phyloP scores from a whole-genome alignment of 1,140 invertebrate genomes.

The Neodiprion lecontei region DNA sequence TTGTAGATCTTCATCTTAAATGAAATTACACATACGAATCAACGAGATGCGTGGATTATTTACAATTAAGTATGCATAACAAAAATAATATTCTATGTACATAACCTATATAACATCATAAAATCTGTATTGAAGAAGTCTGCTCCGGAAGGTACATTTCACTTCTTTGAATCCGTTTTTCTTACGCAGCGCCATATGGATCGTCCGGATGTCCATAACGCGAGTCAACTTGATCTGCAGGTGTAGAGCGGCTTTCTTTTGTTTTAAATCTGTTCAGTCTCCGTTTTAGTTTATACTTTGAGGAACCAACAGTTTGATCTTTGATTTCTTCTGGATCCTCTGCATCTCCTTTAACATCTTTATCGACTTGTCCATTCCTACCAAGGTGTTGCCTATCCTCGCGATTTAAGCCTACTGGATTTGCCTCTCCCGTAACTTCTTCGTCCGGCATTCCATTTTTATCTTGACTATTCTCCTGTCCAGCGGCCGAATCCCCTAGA shows the following conservation, averaged over 20 bases:
- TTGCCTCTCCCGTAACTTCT: neutral
- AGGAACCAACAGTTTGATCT: constrained; percentile 3
- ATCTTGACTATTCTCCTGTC: neutral
- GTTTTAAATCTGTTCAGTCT: neutral
- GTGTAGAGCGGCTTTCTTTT: neutral
- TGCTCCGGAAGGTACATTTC: too few relatives aligned
- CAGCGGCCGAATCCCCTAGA: neutral
- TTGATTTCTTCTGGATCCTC: neutral
- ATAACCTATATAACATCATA: too few relatives aligned
- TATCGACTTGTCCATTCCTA: neutral
- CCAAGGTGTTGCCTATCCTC: neutral
- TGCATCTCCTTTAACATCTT: neutral
- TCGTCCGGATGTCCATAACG: neutral
- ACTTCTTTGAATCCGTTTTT: neutral
- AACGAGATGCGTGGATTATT: too few relatives aligned
- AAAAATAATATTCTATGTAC: too few relatives aligned
- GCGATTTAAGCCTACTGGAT: neutral
- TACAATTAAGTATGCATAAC: too few relatives aligned
- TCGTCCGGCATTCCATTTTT: neutral
- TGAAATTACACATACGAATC: too few relatives aligned
- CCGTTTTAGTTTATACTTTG: neutral
- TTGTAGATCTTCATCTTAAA: too few relatives aligned
- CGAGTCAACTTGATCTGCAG: neutral
- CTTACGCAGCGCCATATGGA: neutral
- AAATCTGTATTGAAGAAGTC: too few relatives aligned